Evolutionary conservation across 2,797 vertebrate genomes (phyloP).

Genomic region (Heteromormyrus szaboi): DNA sequence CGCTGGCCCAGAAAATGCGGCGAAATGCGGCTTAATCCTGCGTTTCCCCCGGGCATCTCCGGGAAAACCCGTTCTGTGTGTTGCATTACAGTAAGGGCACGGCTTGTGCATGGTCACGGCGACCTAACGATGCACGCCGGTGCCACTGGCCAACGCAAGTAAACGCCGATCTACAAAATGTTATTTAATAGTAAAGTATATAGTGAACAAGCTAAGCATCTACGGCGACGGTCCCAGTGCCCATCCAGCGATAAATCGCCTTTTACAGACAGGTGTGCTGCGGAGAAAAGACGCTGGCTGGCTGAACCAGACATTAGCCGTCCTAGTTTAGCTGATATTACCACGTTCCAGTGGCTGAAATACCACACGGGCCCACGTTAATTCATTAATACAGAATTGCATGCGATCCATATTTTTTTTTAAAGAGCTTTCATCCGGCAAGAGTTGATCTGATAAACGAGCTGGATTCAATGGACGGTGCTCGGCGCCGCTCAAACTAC

Average conservation of each 20-base stretch:
- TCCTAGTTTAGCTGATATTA: background rate
- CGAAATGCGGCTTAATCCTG: background rate
- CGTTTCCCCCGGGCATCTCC: background rate
- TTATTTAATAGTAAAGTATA: background rate
- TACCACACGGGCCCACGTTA: background rate
- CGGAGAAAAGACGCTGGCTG: background rate
- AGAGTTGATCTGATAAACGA: background rate
- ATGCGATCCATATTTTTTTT: background rate
- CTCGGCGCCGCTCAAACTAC: background rate
- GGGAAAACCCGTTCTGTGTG: background rate
- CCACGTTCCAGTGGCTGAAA: background rate
- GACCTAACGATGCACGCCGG: background rate
- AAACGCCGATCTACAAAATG: background rate
- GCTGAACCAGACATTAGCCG: background rate
- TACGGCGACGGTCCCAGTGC: background rate
- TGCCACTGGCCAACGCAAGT: background rate
- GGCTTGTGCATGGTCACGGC: background rate
- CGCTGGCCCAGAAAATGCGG: background rate
- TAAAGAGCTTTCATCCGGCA: background rate
- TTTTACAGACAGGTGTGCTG: background rate
- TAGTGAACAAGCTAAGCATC: background rate
- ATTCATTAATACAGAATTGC: background rate
- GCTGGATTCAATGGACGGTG: background rate
- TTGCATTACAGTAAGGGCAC: background rate
- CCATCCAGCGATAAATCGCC: background rate